Conservation (phyloP, 2,888 invertebrate genomes). For the Orchesellides sinensis region DNA sequence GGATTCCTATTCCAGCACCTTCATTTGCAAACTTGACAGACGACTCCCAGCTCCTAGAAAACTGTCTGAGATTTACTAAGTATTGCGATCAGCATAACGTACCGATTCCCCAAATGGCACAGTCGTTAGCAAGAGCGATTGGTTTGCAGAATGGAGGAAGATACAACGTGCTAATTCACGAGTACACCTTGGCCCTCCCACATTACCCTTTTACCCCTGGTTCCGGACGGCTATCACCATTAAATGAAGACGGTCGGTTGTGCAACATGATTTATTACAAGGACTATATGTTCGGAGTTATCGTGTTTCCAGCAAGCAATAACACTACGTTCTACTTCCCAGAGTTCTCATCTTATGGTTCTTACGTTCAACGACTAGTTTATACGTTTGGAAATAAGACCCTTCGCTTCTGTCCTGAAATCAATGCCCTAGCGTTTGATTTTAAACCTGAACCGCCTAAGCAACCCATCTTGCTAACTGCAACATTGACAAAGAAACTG, state of each 20-base stretch:
- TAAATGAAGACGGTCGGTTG: conserved; percentile 12
- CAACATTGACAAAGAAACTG: conserved; percentile 29
- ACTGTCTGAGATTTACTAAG: conserved; percentile 32
- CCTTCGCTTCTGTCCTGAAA: conserved; percentile 16
- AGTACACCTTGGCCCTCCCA: conserved; percentile 39
- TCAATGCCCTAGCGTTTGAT: conserved; percentile 30
- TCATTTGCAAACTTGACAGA: conserved; percentile 19
- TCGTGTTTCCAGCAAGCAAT: conserved; percentile 25
- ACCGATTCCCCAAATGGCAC: conserved; percentile 37
- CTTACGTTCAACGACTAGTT: conserved; percentile 30
- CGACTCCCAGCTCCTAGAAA: conserved; percentile 41
- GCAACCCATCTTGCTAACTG: conserved; percentile 33
- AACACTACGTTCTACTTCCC: conserved; percentile 27
- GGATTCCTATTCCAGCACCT: too few relatives aligned
- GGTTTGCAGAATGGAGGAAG: conserved; percentile 37
- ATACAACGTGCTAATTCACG: conserved; percentile 28
- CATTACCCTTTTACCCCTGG: conserved; percentile 40
- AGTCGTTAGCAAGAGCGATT: conserved; percentile 28
- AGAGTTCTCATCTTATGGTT: conserved; percentile 25
- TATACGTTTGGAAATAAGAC: conserved; percentile 46
- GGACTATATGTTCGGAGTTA: conserved; percentile 38
- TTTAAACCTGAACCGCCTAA: conserved; percentile 1
- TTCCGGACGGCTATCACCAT: neutral
- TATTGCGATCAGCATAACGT: conserved; percentile 41
- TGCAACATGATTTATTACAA: conserved; percentile 48